Evolutionary conservation across 2,113 vertebrate genomes (phyloP), one percentile per base, ranked within the genome.

Genomic region (Laterallus jamaicensis): DNA sequence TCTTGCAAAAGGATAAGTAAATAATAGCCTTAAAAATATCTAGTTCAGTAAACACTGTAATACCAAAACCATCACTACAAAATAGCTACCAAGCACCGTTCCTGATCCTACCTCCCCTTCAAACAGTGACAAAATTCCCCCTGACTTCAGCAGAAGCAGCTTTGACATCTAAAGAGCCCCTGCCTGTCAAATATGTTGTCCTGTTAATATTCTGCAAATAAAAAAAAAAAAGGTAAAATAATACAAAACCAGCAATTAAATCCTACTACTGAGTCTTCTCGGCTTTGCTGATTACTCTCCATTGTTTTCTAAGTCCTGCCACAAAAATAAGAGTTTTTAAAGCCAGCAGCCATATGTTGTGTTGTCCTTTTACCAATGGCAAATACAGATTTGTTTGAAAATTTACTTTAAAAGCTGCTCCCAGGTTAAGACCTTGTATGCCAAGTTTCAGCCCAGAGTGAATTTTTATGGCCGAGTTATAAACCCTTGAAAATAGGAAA

Each of bases 401-500:
- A 97, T 97, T 97, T 96, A 90, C 87, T 88, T 97, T 49, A 96
- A 96, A 95, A 95, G 91, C 69, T 93, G 83, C 78, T 97, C 86
- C 92, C 55, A 94, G 98, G 98, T 98, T 98, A 98, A 98, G 97
- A 98, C 97, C 92, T 90, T 86, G 91, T 84, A 97, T 91, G 92
- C 86, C 97, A 98, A 96, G 95, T 97, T 98, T 94, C 97, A 96
- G 96, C 92, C 97, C 94, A 94, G 97, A 98, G 96, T 56, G 96
- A 98, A 98, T 98, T 97, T 98, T 95, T 98, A 95, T 82, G 97
- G 96, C 95, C 96, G 6, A 98, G 96, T 97, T 98, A 96, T 98
- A 98, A 98, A 98, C 96, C 98, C 97, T 97, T 97, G 97, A 98
- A 98, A 98, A 98, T 98, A 98, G 98, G 95, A 98, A 98, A 98